Base-by-base conservation (phyloP, 2,113 vertebrate species). In the Chaetodon trifascialis region DNA sequence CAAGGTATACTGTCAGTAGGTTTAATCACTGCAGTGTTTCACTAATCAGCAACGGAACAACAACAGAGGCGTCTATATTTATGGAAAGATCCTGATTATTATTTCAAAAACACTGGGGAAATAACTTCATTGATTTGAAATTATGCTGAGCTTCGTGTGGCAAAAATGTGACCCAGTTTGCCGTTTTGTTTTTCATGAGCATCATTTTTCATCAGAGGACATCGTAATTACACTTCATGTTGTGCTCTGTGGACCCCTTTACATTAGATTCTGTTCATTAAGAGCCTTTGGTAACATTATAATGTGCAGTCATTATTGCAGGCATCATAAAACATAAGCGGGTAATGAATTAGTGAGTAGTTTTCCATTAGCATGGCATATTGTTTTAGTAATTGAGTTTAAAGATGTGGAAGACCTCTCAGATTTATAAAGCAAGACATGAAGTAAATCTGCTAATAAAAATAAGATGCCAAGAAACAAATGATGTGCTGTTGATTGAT, bases 311-410 rank as follows among this genome's bases (percentile, higher is more conserved):
- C 88, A 91, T 93, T 90, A 92, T 83, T 77, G 82, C 80, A 86
- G 83, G 90, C 86, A 86, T 89, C 90, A 90, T 92, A 88, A 92
- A 90, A 86, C 89, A 91, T 80, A 68, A 80, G 82, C 64, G 38
- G 70, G 64, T 85, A 82, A 89, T 91, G 86, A 88, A 92, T 91
- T 83, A 87, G 80, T 12, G 34, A 74, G 87, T 68, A 80, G 84
- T 84, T 92, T 89, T 60, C 73, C 92, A 93, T 94, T 91, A 93
- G 83, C 82, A 40, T 49, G 66, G 42, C 84, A 25, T 72, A 82
- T 90, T 91, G 88, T 91, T 90, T 88, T 74, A 84, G 77, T 89
- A 89, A 93, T 89, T 65, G 84, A 90, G 87, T 92, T 92, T 88
- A 92, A 89, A 89, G 81, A 90, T 17, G 72, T 71, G 78, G 76